Evolutionary conservation across 2,888 invertebrate genomes (phyloP), one percentile per base, ranked within the genome.

Genomic region (Epinotia demarniana): DNA sequence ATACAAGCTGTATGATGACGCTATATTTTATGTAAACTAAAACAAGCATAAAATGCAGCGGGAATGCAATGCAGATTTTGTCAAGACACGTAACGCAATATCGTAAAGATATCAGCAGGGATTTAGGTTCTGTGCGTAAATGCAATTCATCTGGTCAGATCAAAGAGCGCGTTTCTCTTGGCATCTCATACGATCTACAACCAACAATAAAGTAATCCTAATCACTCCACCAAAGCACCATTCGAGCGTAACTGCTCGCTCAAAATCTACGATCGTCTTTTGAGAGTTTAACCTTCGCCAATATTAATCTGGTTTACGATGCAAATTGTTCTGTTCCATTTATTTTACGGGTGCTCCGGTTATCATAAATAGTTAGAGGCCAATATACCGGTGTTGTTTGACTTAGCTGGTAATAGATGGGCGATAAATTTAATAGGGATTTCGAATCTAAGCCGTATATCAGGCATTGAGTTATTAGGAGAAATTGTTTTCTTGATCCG

Each of bases 91-190:
- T 73, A 77, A 77, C 80, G 82, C 83, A 80, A 77, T 79, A 78
- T 79, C 81, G 86, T 88, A 87, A 90, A 91, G 88, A 88, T 88
- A 89, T 92, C 91, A 88, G 82, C 80, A 77, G 80, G 85, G 87
- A 89, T 91, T 89, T 86, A 79, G 80, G 78, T 83, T 82, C 82
- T 80, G 81, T 83, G 85, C 83, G 86, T 82, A 84, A 84, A 85
- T 16, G 84, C 83, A 83, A 86, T 86, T 87, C 86, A 85, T 83
- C 84, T 81, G 82, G 76, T 62, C 80, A 91, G 89, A 92, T 92
- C 91, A 92, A 92, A 93, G 92, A 81, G 81, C 80, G 81, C 83
- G 55, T 69, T 57, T 19, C 80, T 85, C 85, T 87, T 87, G 87
- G 87, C 86, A 86, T 80, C 82, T 79, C 79, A 81, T 81, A 82